A percentile compares a stretch with the other conserved stretches of the same genome.
Conservation (phyloP, 2,797 vertebrate species). For the Crenuchus spilurus region DNA sequence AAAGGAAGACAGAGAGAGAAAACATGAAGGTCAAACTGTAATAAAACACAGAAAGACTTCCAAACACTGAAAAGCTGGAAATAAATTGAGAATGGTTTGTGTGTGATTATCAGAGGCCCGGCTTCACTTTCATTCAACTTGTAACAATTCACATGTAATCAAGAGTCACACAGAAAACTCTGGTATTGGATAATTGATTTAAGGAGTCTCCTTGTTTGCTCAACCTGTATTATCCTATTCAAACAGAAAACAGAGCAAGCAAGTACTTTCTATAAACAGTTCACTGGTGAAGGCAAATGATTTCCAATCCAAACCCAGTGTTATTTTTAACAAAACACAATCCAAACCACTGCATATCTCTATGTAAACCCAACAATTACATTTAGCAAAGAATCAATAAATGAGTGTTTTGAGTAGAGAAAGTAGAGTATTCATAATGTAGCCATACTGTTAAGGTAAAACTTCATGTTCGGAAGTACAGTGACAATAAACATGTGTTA, state of each 20-base stretch:
- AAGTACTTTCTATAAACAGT: background rate
- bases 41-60: background rate
- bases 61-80: background rate
- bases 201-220: background rate
- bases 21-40: background rate
- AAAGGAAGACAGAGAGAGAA: slow-evolving; percentile 39
- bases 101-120: background rate
- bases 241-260: background rate
- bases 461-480: background rate
- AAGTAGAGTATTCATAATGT: slow-evolving; percentile 6
- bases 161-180: background rate
- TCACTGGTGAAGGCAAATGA: slow-evolving; percentile 15
- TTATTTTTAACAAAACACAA: slow-evolving; percentile 23
- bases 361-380: background rate
- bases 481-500: background rate
- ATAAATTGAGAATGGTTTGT: background rate
- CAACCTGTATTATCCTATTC: slow-evolving; percentile 10
- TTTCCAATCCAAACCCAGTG: slow-evolving; percentile 21
- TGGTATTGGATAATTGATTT: background rate
- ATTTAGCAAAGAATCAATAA: slow-evolving; percentile 16
- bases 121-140: background rate
- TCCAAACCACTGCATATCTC: slow-evolving; percentile 8
- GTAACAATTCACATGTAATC: background rate
- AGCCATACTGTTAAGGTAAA: background rate
- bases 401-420: background rate